Conservation (phyloP, 1,140 invertebrate species). For the Trichoplusia ni region DNA sequence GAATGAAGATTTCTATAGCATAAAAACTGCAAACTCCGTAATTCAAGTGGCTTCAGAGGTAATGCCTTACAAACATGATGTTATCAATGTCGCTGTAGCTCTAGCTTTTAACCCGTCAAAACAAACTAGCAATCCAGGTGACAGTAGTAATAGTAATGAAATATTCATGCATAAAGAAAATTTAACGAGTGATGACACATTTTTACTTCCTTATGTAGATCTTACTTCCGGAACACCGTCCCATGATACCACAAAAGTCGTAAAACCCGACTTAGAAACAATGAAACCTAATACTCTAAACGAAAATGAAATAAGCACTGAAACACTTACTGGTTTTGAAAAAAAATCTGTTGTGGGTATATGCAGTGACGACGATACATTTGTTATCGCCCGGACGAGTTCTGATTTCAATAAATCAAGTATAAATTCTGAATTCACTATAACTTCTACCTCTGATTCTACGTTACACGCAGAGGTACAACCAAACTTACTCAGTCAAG, state of each 20-base stretch:
- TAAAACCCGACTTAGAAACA: background rate
- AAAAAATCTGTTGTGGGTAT: background rate
- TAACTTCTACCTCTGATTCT: constrained; percentile 32
- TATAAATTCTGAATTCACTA: constrained; percentile 32
- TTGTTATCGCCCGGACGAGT: constrained; percentile 43
- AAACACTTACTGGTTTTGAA: constrained; percentile 7
- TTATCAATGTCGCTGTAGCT: constrained; percentile 54
- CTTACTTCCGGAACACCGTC: constrained; percentile 29
- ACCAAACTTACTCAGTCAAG: background rate
- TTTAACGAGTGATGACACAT: constrained; percentile 42
- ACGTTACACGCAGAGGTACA: background rate
- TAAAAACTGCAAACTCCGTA: constrained; percentile 32
- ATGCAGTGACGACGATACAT: constrained; percentile 34
- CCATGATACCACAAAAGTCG: background rate
- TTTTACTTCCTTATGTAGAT: background rate
- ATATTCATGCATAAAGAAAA: constrained; percentile 35
- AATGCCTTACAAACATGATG: constrained; percentile 41
- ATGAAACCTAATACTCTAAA: background rate
- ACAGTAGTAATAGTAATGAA: constrained; percentile 10
- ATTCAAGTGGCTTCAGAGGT: constrained; percentile 31
- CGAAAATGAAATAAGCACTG: background rate
- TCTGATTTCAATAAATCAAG: constrained; percentile 43
- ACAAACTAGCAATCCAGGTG: constrained; percentile 22
- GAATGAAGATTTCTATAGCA: constrained; percentile 24
- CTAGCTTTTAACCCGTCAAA: constrained; percentile 40